Evolutionary conservation across 2,888 invertebrate species (phyloP), one percentile per base, ranked within the genome.

Genomic region (Calephelis perditalis): DNA sequence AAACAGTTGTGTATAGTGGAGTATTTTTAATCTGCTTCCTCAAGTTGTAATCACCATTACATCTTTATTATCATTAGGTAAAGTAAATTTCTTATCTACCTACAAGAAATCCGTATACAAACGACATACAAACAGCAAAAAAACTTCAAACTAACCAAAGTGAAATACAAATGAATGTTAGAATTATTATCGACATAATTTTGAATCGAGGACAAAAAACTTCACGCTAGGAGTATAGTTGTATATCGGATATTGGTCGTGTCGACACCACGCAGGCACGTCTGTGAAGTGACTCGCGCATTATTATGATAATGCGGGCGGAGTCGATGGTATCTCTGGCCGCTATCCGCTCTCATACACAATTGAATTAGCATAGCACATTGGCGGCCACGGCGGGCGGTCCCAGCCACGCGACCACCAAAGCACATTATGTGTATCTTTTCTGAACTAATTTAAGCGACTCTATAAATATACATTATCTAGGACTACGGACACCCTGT

Each of bases 361-460:
- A 89, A 89, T 88, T 89, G 89, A 89, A 90, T 90, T 90, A 90
- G 87, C 90, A 89, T 89, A 86, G 87, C 78, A 72, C 76, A 74
- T 76, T 71, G 73, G 74, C 74, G 75, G 77, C 74, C 86, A 73
- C 85, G 73, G 78, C 86, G 85, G 89, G 89, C 82, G 89, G 88
- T 84, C 87, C 71, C 61, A 67, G 84, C 84, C 87, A 87, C 86
- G 87, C 86, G 88, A 85, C 86, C 84, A 77, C 77, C 82, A 73
- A 72, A 73, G 69, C 70, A 72, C 71, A 72, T 69, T 26, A 52
- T 49, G 12, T 12, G 36, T 35, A 26, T 26, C 52, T 26, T 52
- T 52, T 26, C 52, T 52, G 35, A 35, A 52, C 52, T 52, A 15
- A 52, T 52, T 52, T 52, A 52, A 26, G 35, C 9, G 26, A 52